Percentiles rank a stretch among this genome's conserved stretches.
These are phyloP conservation scores for Myripristis jacobus DNA, from an alignment of 2,797 vertebrate species.

Conservation along the genomic window DNA sequence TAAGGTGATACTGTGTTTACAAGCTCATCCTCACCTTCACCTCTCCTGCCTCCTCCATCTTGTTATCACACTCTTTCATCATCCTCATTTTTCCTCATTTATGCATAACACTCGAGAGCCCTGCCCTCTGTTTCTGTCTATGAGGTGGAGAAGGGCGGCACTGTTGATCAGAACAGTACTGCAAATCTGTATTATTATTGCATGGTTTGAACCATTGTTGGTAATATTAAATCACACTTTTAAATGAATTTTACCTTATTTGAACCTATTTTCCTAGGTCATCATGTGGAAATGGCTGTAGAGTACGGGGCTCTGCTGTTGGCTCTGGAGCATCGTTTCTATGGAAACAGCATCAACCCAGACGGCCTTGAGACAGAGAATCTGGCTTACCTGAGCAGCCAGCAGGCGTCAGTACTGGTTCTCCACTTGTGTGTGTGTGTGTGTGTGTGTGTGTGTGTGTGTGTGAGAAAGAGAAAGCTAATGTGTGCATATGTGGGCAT, in stretches of 20 bases:
- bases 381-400: slow-evolving; percentile 86
- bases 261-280: slow-evolving; percentile 77
- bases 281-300: slow-evolving; percentile 86
- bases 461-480: too few species aligned
- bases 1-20: slow-evolving; percentile 3
- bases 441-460: neutral
- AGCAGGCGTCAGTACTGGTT: slow-evolving; percentile 86
- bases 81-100: neutral
- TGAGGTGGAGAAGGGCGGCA: neutral
- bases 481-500: neutral
- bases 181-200: too few species aligned
- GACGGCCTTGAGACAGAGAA: slow-evolving; percentile 78
- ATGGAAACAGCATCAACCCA: slow-evolving; percentile 85
- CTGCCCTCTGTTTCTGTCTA: neutral
- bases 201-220: neutral
- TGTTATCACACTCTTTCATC: neutral
- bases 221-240: neutral
- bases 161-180: too few species aligned
- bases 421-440: neutral
- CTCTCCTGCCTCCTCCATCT: neutral
- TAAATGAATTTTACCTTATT: slow-evolving; percentile 1
- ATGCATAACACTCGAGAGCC: neutral
- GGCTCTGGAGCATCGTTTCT: slow-evolving; percentile 90
- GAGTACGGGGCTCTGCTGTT: slow-evolving; percentile 83
- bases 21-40: slow-evolving; percentile 12